Conservation (phyloP, 2,888 invertebrate species). For the Incurvaria masculella region DNA sequence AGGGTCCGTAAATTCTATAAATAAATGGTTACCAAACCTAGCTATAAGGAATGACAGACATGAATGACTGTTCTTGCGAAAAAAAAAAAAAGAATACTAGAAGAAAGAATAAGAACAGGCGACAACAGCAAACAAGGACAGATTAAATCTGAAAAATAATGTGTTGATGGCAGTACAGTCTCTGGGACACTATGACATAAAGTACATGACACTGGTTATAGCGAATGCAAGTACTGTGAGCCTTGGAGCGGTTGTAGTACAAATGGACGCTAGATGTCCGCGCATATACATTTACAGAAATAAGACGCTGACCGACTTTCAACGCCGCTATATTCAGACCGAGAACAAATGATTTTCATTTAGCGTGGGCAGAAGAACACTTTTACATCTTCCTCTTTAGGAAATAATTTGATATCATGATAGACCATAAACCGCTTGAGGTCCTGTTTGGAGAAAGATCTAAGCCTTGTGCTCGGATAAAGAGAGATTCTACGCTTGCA, state of each 20-base stretch:
- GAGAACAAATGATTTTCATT: conserved; percentile 18
- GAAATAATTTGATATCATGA: conserved; percentile 23
- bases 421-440: conserved; percentile 20
- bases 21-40: too few species aligned
- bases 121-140: too few species aligned
- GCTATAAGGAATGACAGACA: too few species aligned
- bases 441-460: conserved; percentile 17
- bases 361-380: conserved; percentile 21
- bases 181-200: too few species aligned
- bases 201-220: conserved; percentile 23
- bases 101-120: too few species aligned
- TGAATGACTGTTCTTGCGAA: too few species aligned
- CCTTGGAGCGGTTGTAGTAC: conserved; percentile 22
- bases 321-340: conserved; percentile 21
- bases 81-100: too few species aligned
- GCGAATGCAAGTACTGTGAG: conserved; percentile 25
- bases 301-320: conserved; percentile 22
- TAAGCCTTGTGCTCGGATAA: conserved; percentile 13
- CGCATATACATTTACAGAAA: conserved; percentile 29
- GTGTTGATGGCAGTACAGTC: too few species aligned
- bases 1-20: too few species aligned
- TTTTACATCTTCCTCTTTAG: conserved; percentile 31
- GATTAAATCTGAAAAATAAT: too few species aligned
- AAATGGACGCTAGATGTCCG: conserved; percentile 14
- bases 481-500: conserved; percentile 17